These are phyloP conservation scores for Apodemus sylvaticus DNA, from an alignment of 2,113 vertebrate genomes.

Conservation along the genomic window DNA sequence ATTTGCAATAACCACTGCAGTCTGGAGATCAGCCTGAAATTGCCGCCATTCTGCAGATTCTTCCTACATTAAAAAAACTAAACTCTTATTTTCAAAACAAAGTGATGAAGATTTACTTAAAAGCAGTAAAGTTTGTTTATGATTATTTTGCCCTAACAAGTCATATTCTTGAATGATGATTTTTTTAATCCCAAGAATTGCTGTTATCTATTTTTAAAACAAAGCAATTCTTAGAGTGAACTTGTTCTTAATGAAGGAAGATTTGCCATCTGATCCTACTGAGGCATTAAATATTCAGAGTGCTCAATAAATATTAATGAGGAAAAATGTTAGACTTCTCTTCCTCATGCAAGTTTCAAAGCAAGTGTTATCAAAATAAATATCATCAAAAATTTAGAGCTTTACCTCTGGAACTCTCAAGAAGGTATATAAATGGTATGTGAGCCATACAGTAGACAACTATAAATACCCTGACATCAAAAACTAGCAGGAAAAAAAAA, in stretches of 20 bases:
- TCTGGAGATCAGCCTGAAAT: conserved; percentile 97
- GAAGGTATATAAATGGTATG: background rate
- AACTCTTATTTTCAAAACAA: conserved; percentile 51
- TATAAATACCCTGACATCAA: conserved; percentile 75
- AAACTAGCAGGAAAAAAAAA: conserved; percentile 55
- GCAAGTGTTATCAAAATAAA: conserved; percentile 62
- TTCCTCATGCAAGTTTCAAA: conserved; percentile 52
- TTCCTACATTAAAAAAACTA: conserved; percentile 85
- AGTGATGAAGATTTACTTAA: background rate
- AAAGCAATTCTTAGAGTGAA: background rate
- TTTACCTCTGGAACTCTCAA: conserved; percentile 41
- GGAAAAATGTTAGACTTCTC: background rate
- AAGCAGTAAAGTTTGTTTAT: conserved; percentile 39
- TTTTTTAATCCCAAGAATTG: background rate
- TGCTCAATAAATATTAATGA: conserved; percentile 12
- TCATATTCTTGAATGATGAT: background rate
- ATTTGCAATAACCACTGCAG: conserved; percentile 96
- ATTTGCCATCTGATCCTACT: background rate
- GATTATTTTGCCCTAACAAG: background rate
- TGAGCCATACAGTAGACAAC: conserved; percentile 37
- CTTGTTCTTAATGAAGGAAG: conserved; percentile 6
- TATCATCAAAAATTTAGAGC: background rate
- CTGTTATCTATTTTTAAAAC: conserved; percentile 7
- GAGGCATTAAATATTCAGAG: background rate
- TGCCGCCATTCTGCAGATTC: conserved; percentile 98